Percentiles rank a stretch among this genome's conserved stretches.
These are phyloP conservation scores for Ctenodactylus gundi DNA, from an alignment of 2,113 vertebrate genomes.

Conservation along the genomic window DNA sequence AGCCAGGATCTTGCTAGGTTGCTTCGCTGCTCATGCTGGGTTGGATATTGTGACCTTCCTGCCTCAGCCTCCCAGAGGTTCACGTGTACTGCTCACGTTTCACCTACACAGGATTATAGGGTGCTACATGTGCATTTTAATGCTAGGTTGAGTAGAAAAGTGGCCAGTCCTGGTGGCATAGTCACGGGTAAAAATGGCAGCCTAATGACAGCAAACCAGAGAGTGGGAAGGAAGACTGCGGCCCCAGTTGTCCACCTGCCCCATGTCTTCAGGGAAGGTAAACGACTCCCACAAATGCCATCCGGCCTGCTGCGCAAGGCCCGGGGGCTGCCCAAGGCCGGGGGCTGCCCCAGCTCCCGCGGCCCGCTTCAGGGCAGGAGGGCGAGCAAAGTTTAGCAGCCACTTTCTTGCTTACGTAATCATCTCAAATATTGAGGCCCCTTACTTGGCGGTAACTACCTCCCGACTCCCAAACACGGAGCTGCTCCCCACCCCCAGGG, in stretches of 20 bases:
- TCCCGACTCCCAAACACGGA: too few species aligned
- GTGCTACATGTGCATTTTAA: too few species aligned
- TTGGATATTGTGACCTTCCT: too few species aligned
- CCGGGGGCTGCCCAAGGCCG: too few species aligned
- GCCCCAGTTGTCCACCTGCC: not conserved
- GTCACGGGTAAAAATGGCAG: not conserved
- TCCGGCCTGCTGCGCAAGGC: fast-evolving
- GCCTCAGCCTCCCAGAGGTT: too few species aligned
- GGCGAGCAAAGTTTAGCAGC: too few species aligned
- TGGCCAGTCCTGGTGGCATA: not conserved
- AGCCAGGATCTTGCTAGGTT: too few species aligned
- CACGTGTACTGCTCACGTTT: too few species aligned
- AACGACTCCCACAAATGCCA: too few species aligned
- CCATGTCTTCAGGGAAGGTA: not conserved
- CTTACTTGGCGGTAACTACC: not conserved
- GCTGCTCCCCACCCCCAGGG: not conserved
- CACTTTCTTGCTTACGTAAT: too few species aligned
- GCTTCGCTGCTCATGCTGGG: too few species aligned
- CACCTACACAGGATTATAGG: too few species aligned
- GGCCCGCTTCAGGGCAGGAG: not conserved
- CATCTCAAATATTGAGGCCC: not conserved
- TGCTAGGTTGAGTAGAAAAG: not conserved
- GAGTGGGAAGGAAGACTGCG: fast-evolving
- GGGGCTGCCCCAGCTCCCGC: fast-evolving
- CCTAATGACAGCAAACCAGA: not conserved